A percentile compares a stretch with the other conserved stretches of the same genome.
Evolutionary conservation across 2,888 invertebrate species (phyloP).

Genomic region (Lamproptera curius): DNA sequence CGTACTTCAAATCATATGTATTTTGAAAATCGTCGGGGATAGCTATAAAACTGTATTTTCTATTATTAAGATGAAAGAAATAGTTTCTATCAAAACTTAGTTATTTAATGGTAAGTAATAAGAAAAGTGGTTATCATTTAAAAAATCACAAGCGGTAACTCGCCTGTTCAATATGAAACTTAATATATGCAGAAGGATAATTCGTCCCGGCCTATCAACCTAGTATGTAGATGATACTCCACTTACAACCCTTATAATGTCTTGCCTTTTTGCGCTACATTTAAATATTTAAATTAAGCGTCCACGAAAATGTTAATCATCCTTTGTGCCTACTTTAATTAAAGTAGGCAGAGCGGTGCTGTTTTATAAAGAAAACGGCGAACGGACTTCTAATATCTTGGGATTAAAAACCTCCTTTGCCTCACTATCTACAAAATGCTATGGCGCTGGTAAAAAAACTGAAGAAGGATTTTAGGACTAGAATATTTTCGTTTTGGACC

Average conservation of each 20-base stretch:
- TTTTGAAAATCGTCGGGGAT: too few relatives aligned
- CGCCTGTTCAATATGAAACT: not conserved
- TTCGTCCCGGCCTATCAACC: too few relatives aligned
- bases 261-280: constrained; percentile 9
- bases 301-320: constrained; percentile 21
- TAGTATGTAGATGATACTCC: too few relatives aligned
- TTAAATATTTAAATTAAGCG: constrained; percentile 17
- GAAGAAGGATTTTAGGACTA: not conserved
- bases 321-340: constrained; percentile 22
- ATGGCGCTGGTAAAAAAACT: constrained; percentile 10
- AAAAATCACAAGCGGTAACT: not conserved
- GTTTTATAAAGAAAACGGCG: constrained; percentile 15
- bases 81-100: too few relatives aligned
- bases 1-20: too few relatives aligned
- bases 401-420: constrained; percentile 19
- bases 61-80: too few relatives aligned
- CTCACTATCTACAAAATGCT: constrained; percentile 10
- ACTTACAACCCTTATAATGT: constrained; percentile 7
- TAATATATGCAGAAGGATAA: not conserved
- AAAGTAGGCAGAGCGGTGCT: constrained; percentile 15
- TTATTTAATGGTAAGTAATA: too few relatives aligned
- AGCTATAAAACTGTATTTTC: too few relatives aligned
- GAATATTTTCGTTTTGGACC: too few relatives aligned
- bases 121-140: not conserved
- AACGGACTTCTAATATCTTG: constrained; percentile 20